Evolutionary conservation across 2,797 vertebrate genomes (phyloP), one percentile per base, ranked within the genome.

Genomic region (Enteromius viviparus): DNA sequence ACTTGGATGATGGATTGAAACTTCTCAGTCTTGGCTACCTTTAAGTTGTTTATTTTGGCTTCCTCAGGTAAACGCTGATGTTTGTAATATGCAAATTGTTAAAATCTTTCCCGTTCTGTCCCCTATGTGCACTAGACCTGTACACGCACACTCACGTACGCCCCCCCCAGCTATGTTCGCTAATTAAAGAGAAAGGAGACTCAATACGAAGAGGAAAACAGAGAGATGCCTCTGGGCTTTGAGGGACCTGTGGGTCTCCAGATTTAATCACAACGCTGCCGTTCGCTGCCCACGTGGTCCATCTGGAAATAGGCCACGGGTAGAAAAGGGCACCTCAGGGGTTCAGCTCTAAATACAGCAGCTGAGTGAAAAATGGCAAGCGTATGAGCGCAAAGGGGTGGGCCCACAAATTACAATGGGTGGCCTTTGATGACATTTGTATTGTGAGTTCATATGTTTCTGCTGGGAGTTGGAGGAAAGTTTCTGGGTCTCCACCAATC

Each of bases 301-400:
- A 76, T 53, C 68, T 91, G 86, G 89, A 93, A 92, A 90, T 93
- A 93, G 91, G 92, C 82, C 91, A 93, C 58, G 86, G 83, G 80
- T 77, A 84, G 62, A 86, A 78, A 80, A 87, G 78, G 77, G 86
- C 82, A 85, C 51, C 65, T 65, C 53, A 45, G 49, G 81, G 81
- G 84, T 79, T 87, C 82, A 87, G 74, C 78, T 76, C 83, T 60
- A 86, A 88, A 75, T 83, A 82, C 76, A 85, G 70, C 72, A 53
- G 53, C 58, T 64, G 68, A 76, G 74, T 71, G 70, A 85, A 74
- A 78, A 81, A 82, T 62, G 12, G 49, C 23, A 51, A 78, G 51
- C 7, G 51, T 29, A 58, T 82, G 71, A 58, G 40, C 34, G n/a
- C 15, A 68, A 42, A 60, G 53, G 11, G 11, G 53, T 64, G 66